Conservation (phyloP, 2,113 vertebrate genomes). For the Myotis lucifugus region DNA sequence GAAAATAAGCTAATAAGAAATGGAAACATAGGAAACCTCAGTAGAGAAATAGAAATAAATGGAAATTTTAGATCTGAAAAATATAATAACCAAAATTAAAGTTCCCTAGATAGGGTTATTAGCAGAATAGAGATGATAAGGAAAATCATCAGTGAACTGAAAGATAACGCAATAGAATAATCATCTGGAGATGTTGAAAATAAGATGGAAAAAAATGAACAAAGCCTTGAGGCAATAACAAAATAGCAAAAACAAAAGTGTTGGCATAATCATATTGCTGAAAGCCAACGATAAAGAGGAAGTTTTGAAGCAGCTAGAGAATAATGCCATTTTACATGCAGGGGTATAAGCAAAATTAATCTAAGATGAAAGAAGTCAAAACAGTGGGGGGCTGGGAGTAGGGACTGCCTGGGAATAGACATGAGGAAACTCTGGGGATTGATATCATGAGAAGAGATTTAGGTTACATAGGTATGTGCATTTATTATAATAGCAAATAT, state of each 20-base stretch:
- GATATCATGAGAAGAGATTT: not conserved
- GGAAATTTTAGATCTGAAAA: constrained; percentile 15
- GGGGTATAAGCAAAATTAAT: not conserved
- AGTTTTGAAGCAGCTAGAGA: not conserved
- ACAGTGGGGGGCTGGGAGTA: rapidly evolving
- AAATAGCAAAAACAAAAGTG: not conserved
- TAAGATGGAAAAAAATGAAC: not conserved
- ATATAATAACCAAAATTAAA: constrained; percentile 11
- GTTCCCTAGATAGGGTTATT: not conserved
- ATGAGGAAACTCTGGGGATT: not conserved
- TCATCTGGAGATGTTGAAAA: constrained; percentile 4
- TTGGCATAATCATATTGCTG: not conserved
- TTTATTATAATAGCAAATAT: not conserved
- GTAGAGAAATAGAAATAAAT: constrained; percentile 35
- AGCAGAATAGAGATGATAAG: not conserved
- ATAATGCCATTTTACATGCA: not conserved
- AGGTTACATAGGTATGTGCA: not conserved
- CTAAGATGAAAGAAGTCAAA: not conserved
- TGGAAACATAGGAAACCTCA: not conserved
- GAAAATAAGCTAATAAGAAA: not conserved
- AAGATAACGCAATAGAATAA: not conserved
- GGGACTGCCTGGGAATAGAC: not conserved
- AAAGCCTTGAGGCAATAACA: not conserved
- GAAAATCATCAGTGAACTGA: not conserved
- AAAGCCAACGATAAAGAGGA: not conserved